Evolutionary conservation across 2,888 invertebrate genomes (phyloP).

Genomic region (Aelia acuminata): DNA sequence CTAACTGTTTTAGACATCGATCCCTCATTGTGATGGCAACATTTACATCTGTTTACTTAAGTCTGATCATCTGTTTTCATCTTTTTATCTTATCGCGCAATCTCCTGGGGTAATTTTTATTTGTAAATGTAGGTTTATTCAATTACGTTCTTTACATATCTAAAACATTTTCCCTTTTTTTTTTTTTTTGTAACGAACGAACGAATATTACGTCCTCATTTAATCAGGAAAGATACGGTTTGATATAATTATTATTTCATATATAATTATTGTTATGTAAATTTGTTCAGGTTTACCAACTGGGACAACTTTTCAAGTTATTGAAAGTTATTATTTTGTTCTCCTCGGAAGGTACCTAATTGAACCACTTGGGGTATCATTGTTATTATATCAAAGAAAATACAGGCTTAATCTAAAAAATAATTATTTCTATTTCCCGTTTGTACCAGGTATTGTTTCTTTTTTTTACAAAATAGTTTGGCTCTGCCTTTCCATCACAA

Average conservation of each 20-base stretch:
- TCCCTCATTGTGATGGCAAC: not conserved
- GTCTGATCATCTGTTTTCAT: not conserved
- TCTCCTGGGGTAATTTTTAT: not conserved
- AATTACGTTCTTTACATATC: not conserved
- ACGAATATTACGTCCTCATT: not conserved
- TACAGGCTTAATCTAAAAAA: too few relatives aligned
- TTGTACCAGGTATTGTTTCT: too few relatives aligned
- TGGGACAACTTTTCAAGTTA: too few relatives aligned
- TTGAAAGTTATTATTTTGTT: too few relatives aligned
- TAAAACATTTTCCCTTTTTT: not conserved
- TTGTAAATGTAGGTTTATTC: not conserved
- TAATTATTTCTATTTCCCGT: too few relatives aligned
- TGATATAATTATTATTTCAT: not conserved
- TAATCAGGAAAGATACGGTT: not conserved
- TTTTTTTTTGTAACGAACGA: not conserved
- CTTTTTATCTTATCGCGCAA: not conserved
- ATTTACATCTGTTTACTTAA: constrained; percentile 33
- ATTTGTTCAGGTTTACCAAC: too few relatives aligned
- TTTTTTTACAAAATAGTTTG: too few relatives aligned
- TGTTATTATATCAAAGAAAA: too few relatives aligned
- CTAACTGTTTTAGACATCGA: not conserved
- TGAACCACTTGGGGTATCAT: too few relatives aligned
- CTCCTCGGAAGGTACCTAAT: too few relatives aligned
- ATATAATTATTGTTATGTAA: too few relatives aligned
- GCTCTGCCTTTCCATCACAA: too few relatives aligned